A percentile compares a stretch with the other conserved stretches of the same genome.
Conservation (phyloP, 92 coral and sea anemone genomes). For the Porites lobata region DNA sequence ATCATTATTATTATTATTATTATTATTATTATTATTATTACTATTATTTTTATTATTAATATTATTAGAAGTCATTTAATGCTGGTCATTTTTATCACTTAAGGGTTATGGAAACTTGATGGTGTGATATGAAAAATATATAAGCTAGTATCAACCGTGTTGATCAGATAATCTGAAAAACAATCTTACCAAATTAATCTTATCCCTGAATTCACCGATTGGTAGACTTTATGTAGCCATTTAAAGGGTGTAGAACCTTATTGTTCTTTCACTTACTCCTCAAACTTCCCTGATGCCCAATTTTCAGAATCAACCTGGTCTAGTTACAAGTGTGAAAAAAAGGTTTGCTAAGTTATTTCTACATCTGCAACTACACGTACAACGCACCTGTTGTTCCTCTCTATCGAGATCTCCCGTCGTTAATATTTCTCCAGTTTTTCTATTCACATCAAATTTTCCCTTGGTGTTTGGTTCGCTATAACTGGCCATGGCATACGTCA, state of each 20-base stretch:
- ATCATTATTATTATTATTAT: too few relatives aligned
- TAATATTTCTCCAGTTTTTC: slow-evolving; percentile 44
- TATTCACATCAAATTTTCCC: slow-evolving; percentile 34
- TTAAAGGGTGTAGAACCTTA: too few relatives aligned
- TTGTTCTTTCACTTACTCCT: too few relatives aligned
- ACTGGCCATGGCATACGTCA: slow-evolving; percentile 40
- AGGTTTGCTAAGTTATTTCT: background rate
- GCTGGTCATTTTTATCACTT: too few relatives aligned
- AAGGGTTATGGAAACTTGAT: background rate
- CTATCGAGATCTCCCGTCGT: slow-evolving; percentile 56
- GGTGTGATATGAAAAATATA: background rate
- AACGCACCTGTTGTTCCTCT: slow-evolving; percentile 56
- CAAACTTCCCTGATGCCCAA: too few relatives aligned
- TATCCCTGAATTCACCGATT: too few relatives aligned
- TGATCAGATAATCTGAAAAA: background rate
- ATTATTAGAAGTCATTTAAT: too few relatives aligned
- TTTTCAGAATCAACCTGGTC: background rate
- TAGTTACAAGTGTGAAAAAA: background rate
- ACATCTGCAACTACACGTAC: background rate
- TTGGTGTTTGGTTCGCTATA: slow-evolving; percentile 45
- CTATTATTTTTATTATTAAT: too few relatives aligned
- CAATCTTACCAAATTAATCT: too few relatives aligned
- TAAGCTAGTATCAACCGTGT: background rate
- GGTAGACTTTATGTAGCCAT: too few relatives aligned
- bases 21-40: too few relatives aligned